Percentiles rank a stretch among this genome's conserved stretches.
These are phyloP conservation scores for Donacobius atricapilla DNA, from an alignment of 2,113 vertebrate species.

Conservation along the genomic window DNA sequence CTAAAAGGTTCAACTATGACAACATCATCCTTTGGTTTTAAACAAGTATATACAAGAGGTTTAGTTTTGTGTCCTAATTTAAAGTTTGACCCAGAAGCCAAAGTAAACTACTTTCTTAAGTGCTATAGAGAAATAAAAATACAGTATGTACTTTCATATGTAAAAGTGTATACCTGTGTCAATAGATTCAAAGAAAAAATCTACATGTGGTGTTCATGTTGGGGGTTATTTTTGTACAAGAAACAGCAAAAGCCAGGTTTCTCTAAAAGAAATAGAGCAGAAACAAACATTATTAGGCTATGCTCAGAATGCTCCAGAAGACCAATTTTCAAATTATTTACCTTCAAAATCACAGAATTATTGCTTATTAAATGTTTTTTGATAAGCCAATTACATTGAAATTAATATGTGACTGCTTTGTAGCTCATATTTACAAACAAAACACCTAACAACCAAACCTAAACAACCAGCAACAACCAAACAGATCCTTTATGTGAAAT, in stretches of 20 bases:
- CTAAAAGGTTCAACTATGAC: background rate
- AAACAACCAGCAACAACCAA: background rate
- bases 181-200: background rate
- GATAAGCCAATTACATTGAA: background rate
- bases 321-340: background rate
- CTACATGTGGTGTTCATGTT: background rate
- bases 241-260: background rate
- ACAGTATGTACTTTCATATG: background rate
- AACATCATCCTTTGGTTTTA: background rate
- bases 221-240: background rate
- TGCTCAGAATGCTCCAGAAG: background rate
- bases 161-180: background rate
- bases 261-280: background rate
- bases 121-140: background rate
- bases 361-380: background rate
- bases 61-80: background rate
- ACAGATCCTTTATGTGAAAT: background rate
- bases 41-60: background rate
- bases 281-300: background rate
- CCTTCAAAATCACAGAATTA: background rate
- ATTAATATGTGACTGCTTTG: background rate
- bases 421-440: background rate
- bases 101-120: background rate
- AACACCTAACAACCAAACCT: background rate
- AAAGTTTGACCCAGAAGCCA: background rate